Evolutionary conservation across 2,797 vertebrate genomes (phyloP).

Genomic region (Spinus pinus): DNA sequence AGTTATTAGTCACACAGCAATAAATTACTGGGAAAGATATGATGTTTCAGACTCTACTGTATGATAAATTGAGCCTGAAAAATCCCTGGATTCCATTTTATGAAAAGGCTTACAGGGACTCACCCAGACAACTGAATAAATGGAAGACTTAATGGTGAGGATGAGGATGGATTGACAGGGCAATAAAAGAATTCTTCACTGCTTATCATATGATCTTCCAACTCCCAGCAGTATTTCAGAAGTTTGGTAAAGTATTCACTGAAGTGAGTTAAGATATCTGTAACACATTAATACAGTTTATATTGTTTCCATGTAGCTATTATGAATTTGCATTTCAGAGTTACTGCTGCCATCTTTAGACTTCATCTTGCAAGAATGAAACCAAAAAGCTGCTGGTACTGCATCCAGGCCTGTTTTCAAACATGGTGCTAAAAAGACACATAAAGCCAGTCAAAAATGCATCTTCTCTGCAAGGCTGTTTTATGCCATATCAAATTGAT

Average conservation of each 20-base stretch:
- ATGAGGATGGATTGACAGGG: not conserved
- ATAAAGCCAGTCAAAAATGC: not conserved
- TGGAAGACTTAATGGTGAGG: not conserved
- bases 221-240: not conserved
- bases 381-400: not conserved
- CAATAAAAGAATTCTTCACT: not conserved
- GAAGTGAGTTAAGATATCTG: not conserved
- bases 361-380: not conserved
- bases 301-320: not conserved
- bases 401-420: not conserved
- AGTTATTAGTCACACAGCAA: not conserved
- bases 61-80: not conserved
- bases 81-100: not conserved
- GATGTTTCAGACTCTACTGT: not conserved
- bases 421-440: not conserved
- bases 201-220: not conserved
- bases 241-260: not conserved
- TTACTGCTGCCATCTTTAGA: not conserved
- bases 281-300: not conserved
- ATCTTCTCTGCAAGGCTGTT: not conserved
- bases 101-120: not conserved
- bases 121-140: not conserved
- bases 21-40: not conserved
- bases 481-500: not conserved
- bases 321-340: not conserved